Base-by-base conservation (phyloP, 2,888 invertebrate genomes). In the Yponomeuta evonymella region DNA sequence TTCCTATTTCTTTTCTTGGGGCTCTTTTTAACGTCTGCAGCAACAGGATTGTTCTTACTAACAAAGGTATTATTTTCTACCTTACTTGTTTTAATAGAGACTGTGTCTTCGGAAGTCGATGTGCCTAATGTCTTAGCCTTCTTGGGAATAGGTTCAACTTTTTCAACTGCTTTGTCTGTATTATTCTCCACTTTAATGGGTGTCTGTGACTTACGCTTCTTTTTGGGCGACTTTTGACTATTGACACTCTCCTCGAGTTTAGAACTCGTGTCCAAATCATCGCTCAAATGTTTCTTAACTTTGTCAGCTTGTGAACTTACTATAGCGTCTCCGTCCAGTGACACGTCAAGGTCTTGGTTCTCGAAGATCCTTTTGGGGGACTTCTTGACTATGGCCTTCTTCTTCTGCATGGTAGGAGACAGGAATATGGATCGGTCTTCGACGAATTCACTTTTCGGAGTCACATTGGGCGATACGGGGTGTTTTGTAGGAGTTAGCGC, bases 291-390 rank as follows among this genome's bases (percentile, higher is more conserved):
- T 74, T 92, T 92, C 75, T 89, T 92, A 1, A 87, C 90, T 77
- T 90, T 91, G 12, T 90, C 86, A 11, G 86, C 86, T 72, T 87
- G 87, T 0, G 89, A 87, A 72, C 88, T 90, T 0, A 72, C 73
- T 4, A 77, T 2, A 69, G 74, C 78, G 3, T 85, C 84, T n/a
- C 78, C 79, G 68, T 84, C 84, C 12, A 80, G 82, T 0, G 84
- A 83, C 2, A 76, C 73, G 69, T 90, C 89, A 72, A 87, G 76
- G 70, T 89, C 89, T 2, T 85, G 83, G 72, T 87, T 89, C 74
- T 89, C 79, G 69, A 92, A 92, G 76, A 92, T 92, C 72, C 92
- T 85, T 75, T 92, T 92, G 0, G 92, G 92, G 0, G 91, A 90
- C 72, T 91, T 92, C 73, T 92, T 92, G 6, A 88, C 83, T 33